Conservation (phyloP, 2,113 vertebrate species). For the Archocentrus centrarchus region DNA sequence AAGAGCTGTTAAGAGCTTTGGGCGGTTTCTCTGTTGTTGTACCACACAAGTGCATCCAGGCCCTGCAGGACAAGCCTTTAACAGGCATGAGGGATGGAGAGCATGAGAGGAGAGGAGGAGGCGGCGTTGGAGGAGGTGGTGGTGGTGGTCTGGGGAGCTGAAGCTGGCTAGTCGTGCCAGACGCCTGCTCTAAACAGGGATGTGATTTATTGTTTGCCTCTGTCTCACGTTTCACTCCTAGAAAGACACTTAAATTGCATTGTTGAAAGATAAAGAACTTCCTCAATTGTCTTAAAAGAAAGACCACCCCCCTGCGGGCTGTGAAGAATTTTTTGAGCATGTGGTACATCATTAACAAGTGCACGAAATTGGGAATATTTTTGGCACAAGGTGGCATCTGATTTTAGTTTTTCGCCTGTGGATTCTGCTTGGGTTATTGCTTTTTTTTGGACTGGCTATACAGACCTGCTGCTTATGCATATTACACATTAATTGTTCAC, state of each 20-base stretch:
- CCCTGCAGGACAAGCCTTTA: constrained; percentile 84
- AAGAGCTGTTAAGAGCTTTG: constrained; percentile 82
- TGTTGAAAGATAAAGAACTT: constrained; percentile 64
- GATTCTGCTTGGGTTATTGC: constrained; percentile 9
- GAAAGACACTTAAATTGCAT: constrained; percentile 73
- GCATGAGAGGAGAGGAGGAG: constrained; percentile 73
- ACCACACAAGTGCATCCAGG: constrained; percentile 84
- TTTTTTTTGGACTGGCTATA: neutral
- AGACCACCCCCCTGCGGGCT: constrained; percentile 33
- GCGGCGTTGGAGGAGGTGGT: constrained; percentile 37
- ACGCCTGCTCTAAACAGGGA: constrained; percentile 78
- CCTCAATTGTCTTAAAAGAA: constrained; percentile 60
- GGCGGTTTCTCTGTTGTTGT: constrained; percentile 85
- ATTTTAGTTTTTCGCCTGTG: constrained; percentile 6
- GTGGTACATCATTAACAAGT: constrained; percentile 47
- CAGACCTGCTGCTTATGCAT: neutral
- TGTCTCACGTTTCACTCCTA: constrained; percentile 67
- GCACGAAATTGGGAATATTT: constrained; percentile 28
- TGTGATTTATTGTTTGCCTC: constrained; percentile 81
- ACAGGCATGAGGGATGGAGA: constrained; percentile 81
- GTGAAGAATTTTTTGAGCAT: constrained; percentile 46
- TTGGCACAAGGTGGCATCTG: constrained; percentile 26
- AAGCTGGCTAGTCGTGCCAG: constrained; percentile 74
- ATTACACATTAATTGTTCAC: neutral
- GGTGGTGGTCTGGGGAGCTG: constrained; percentile 71